These are phyloP conservation scores for Acromyrmex echinatior DNA, from an alignment of 1,140 invertebrate genomes.

Conservation along the genomic window DNA sequence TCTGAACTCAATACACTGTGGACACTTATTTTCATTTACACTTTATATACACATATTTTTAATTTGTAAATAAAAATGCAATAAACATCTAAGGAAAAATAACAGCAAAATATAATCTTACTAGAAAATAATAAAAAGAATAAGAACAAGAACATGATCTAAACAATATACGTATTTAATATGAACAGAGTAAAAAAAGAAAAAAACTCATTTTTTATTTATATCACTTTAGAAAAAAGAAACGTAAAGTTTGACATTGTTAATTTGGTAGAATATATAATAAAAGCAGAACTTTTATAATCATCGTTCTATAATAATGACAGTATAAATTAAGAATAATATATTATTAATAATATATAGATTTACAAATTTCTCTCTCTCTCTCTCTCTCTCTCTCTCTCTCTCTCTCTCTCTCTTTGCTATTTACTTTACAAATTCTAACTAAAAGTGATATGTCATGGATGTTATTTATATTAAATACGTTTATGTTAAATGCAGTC, in stretches of 20 bases:
- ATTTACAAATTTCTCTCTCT: not conserved
- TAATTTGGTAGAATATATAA: slow-evolving; percentile 45
- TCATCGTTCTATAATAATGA: not conserved
- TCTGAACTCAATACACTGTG: not conserved
- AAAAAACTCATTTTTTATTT: not conserved
- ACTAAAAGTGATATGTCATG: not conserved
- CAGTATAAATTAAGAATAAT: slow-evolving; percentile 34
- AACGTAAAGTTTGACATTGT: not conserved
- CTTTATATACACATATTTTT: not conserved
- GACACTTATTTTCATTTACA: not conserved
- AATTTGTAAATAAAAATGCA: not conserved
- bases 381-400: not conserved
- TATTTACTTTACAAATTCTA: slow-evolving; percentile 5
- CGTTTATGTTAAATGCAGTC: not conserved
- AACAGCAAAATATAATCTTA: not conserved
- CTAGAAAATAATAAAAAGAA: not conserved
- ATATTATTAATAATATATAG: slow-evolving; percentile 3
- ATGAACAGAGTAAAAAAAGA: not conserved
- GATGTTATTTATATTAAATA: slow-evolving; percentile 23
- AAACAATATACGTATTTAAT: not conserved
- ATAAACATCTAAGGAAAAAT: not conserved
- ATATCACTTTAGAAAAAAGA: not conserved
- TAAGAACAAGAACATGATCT: not conserved
- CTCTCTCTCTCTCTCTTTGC: not conserved
- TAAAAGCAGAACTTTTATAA: not conserved